Evolutionary conservation across 2,888 invertebrate genomes (phyloP), one percentile per base, ranked within the genome.

Genomic region (Capitulum mitella): DNA sequence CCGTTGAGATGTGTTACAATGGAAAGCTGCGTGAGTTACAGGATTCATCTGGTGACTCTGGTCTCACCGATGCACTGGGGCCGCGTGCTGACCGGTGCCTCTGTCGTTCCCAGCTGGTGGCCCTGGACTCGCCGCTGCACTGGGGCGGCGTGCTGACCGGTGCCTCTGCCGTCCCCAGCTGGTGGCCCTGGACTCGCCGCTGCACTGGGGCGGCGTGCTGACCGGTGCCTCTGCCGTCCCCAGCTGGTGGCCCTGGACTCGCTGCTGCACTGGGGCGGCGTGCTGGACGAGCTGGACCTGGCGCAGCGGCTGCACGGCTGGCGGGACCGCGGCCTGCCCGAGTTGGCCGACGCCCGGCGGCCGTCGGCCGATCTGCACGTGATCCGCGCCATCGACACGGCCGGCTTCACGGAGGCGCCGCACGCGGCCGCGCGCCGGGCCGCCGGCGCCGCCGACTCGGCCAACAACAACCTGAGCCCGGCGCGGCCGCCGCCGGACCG

Each of bases 261-360:
- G 29, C 80, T 87, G 61, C 82, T 86, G 46, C 83, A 85, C 48
- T 86, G 86, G 86, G 86, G 85, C 10, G 86, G 86, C 46, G 86
- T 86, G 37, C 84, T 86, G 51, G 86, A 87, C 83, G 87, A 86
- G 81, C 82, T 86, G 64, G 86, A 86, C 81, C 85, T 86, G 83
- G 86, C 86, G 40, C 83, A 84, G 78, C 82, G 85, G 61, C 83
- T 86, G 29, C 80, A 83, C 32, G 80, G 81, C 54, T 86, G 86
- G 86, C 83, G 82, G 58, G 81, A 83, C n/a, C 82, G 83, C 58
- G 81, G 81, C 54, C 77, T 79, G n/a, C 51, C 78, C 29, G 80
- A 81, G 34, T 48, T 81, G 40, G 70, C 70, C 40, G 70, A 70
- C 70, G 70, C 70, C 19, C 70, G 70, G 26, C 70, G 70, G 40